Percentiles rank a stretch among this genome's conserved stretches.
phyloP scores from a whole-genome alignment of 2,888 invertebrate genomes.

The Aelia acuminata region DNA sequence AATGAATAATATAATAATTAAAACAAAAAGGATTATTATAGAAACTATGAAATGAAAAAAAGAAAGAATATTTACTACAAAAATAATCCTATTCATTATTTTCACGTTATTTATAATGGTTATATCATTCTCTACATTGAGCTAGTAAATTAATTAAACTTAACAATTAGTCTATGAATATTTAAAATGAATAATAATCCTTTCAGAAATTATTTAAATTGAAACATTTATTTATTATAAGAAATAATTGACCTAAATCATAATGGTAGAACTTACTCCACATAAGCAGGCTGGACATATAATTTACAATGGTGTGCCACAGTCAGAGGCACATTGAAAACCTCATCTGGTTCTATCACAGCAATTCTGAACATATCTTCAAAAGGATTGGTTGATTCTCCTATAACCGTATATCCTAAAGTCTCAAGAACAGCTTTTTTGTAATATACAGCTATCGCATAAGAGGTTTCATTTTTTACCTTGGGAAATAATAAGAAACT shows the following conservation, averaged over 20 bases:
- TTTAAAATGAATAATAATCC: too few relatives aligned
- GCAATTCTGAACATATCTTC: constrained; percentile 81
- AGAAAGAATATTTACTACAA: neutral
- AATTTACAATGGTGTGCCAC: constrained; percentile 87
- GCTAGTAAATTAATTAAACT: too few relatives aligned
- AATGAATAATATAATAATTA: neutral
- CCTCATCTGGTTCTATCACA: constrained; percentile 81
- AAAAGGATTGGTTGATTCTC: constrained; percentile 81
- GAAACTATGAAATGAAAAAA: neutral
- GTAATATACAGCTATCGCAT: constrained; percentile 82
- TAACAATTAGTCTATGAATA: too few relatives aligned
- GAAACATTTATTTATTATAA: neutral
- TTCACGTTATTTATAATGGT: too few relatives aligned
- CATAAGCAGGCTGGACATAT: constrained; percentile 80
- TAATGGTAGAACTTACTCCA: constrained; percentile 65
- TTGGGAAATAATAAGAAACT: constrained; percentile 67
- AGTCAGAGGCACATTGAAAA: constrained; percentile 82
- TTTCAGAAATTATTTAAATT: neutral
- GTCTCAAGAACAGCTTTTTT: constrained; percentile 80
- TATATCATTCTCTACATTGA: too few relatives aligned
- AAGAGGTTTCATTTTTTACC: constrained; percentile 84
- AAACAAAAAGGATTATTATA: neutral
- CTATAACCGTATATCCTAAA: constrained; percentile 76
- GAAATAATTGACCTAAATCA: neutral
- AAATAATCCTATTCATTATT: neutral